Percentiles rank a stretch among this genome's conserved stretches.
These are phyloP conservation scores for Spinus olivaceus DNA, from an alignment of 2,797 vertebrate species.

Conservation along the genomic window DNA sequence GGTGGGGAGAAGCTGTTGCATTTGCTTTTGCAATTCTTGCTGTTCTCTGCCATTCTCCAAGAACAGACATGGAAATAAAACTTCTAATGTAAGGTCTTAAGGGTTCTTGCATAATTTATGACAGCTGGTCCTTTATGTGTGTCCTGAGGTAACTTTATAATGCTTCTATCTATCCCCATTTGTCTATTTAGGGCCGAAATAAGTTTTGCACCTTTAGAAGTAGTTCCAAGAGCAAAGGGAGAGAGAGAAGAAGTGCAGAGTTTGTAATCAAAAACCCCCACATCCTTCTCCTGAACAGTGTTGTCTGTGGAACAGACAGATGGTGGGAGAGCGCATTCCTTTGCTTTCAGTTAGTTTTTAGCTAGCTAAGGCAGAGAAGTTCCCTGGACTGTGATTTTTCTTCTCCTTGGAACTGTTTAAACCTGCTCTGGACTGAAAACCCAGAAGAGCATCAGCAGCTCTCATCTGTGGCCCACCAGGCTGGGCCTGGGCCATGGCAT, in stretches of 20 bases:
- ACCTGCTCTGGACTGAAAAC: neutral
- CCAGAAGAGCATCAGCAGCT: neutral
- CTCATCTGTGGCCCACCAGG: neutral
- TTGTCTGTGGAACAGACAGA: neutral
- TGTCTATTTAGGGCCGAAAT: neutral
- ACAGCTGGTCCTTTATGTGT: neutral
- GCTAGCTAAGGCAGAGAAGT: neutral
- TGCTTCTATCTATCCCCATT: neutral
- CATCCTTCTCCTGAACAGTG: neutral
- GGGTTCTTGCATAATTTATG: neutral
- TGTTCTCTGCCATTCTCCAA: neutral
- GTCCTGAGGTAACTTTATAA: neutral
- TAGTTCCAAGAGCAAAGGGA: neutral
- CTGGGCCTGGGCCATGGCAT: neutral
- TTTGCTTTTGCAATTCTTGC: neutral
- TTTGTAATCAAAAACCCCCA: neutral
- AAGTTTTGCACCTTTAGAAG: neutral
- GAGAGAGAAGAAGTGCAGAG: neutral
- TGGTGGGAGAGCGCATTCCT: neutral
- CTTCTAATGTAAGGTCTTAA: neutral
- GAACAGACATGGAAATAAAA: neutral
- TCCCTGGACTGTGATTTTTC: neutral
- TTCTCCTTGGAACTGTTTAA: neutral
- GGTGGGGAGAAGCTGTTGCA: neutral
- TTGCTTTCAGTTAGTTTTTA: neutral